Evolutionary conservation across 2,797 vertebrate species (phyloP).

Genomic region (Natrix natrix): DNA sequence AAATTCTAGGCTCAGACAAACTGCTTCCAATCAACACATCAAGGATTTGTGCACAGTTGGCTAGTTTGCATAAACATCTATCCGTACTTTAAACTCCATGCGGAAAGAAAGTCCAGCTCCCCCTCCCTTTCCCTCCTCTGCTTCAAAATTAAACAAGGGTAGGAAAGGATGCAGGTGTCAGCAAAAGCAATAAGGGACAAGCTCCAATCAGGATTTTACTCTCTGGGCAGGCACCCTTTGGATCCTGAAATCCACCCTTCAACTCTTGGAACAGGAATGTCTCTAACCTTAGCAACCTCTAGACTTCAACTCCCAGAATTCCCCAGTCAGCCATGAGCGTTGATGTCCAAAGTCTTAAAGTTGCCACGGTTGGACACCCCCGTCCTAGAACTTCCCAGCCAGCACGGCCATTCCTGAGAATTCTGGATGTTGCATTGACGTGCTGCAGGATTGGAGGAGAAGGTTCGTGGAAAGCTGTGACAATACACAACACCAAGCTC

Average conservation of each 20-base stretch:
- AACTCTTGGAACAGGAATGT: background rate
- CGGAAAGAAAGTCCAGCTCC: no score
- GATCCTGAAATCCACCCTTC: background rate
- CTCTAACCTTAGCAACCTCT: background rate
- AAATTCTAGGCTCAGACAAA: background rate
- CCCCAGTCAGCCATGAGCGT: background rate
- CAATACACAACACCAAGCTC: background rate
- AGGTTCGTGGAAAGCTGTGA: background rate
- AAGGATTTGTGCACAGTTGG: background rate
- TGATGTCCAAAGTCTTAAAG: background rate
- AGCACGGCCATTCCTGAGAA: background rate
- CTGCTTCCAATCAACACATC: background rate
- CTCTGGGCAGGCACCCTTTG: background rate
- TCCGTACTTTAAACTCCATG: background rate
- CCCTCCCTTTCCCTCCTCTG: background rate
- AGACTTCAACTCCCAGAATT: background rate
- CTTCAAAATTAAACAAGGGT: background rate
- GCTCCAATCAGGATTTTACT: background rate
- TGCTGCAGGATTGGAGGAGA: background rate
- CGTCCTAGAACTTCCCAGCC: background rate
- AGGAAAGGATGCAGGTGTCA: background rate
- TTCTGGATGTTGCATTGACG: background rate
- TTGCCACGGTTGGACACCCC: background rate
- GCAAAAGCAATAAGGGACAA: background rate
- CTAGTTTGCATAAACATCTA: background rate